A percentile compares a stretch with the other conserved stretches of the same genome.
phyloP scores from a whole-genome alignment of 2,797 vertebrate species.

The Lepidocolaptes lacrymiger region DNA sequence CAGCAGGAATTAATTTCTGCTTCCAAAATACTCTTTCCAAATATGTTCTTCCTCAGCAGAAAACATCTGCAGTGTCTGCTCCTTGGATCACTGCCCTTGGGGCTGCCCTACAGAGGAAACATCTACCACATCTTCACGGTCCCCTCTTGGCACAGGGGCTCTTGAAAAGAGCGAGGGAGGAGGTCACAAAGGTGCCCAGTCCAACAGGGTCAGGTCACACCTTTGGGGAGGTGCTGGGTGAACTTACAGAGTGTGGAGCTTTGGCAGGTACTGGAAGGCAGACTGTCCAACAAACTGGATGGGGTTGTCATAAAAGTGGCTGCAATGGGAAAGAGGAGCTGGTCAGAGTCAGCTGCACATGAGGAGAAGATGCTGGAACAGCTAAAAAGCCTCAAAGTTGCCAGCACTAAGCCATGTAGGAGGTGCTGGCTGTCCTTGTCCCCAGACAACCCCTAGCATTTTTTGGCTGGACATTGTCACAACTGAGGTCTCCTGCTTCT shows the following conservation, averaged over 20 bases:
- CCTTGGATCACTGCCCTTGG: neutral
- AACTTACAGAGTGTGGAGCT: conserved; percentile 94
- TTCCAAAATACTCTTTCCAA: neutral
- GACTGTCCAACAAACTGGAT: conserved; percentile 95
- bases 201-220: neutral
- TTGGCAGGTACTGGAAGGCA: conserved; percentile 93
- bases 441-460: neutral
- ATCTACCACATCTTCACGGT: too few relatives aligned
- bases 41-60: neutral
- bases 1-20: neutral
- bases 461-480: neutral
- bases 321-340: conserved; percentile 59
- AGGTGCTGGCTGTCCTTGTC: neutral
- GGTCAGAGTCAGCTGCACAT: neutral
- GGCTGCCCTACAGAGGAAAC: neutral
- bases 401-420: neutral
- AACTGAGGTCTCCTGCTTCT: neutral
- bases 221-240: neutral
- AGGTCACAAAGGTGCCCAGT: neutral
- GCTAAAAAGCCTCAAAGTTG: neutral
- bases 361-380: neutral
- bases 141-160: neutral
- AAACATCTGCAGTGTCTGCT: neutral
- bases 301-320: conserved; percentile 95
- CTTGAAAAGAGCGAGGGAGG: neutral